Base-by-base conservation (phyloP, 2,797 vertebrate genomes). In the Tiaroga cobitis region DNA sequence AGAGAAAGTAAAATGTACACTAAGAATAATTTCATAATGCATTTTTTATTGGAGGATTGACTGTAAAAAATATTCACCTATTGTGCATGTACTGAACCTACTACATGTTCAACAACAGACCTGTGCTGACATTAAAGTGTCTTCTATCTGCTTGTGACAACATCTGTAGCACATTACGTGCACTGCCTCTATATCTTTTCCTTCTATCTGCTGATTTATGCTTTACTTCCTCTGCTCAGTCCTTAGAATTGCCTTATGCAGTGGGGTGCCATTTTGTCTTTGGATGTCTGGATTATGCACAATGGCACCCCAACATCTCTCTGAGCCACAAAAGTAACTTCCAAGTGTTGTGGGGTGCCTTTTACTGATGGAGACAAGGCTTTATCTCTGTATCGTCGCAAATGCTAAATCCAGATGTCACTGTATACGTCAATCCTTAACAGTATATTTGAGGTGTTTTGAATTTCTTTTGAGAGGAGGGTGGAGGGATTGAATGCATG, bases 191-290 rank as follows among this genome's bases (percentile, higher is more conserved):
- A 16, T 32, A 13, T 39, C 15, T 75, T 78, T 29, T 68, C 59
- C 56, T 6, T 68, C 8, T 29, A 34, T 74, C 26, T 82, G 43
- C 24, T 67, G 18, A 56, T 78, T 78, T 19, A 69, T 69, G 63
- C 75, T 43, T 56, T 77, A 69, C 29, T 70, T 73, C 74, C 21
- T 85, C 73, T 78, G 43, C 59, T 83, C 61, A 83, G 51, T 74
- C 87, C 29, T 85, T 85, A 74, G 68, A 86, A 80, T 89, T 89
- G 88, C 90, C 88, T 90, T 89, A 88, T 81, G 84, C 84, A 83
- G 86, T 85, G 83, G 81, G 82, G 79, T 46, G 82, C 85, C 75
- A 54, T 89, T 87, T 87, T 82, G 85, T 85, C 41, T 75, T 82
- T 29, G 37, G 79, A 49, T 77, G 39, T 56, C 81, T 80, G 43